A percentile compares a stretch with the other conserved stretches of the same genome.
phyloP scores from a whole-genome alignment of 37 sponge, comb jelly and placozoan genomes.

The Hormiphora californensis region DNA sequence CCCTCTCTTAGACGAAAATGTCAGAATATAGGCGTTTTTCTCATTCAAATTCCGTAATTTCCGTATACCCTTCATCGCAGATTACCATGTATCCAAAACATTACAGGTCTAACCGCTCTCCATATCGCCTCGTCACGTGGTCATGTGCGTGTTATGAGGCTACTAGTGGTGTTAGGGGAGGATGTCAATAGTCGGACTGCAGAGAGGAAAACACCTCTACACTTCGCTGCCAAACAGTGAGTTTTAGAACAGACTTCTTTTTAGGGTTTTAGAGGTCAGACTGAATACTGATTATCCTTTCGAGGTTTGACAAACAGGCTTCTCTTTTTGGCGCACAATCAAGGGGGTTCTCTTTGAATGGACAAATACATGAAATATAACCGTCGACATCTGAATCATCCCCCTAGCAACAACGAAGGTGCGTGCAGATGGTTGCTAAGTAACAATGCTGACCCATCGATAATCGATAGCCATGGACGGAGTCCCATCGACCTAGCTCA shows the following conservation, averaged over 20 bases:
- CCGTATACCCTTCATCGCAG: no score
- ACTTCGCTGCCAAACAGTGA: conserved; percentile 35
- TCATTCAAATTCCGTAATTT: no score
- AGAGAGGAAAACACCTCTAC: conserved; percentile 16
- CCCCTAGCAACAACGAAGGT: background rate
- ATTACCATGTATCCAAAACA: background rate
- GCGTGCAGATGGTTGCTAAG: conserved; percentile 52
- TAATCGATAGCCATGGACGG: background rate
- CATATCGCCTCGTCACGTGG: background rate
- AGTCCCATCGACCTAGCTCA: background rate
- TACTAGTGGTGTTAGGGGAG: conserved; percentile 35
- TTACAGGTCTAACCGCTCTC: conserved; percentile 1
- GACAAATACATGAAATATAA: background rate
- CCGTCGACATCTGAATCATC: background rate
- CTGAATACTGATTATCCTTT: no score
- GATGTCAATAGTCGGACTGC: background rate
- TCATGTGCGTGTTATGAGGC: conserved; percentile 1
- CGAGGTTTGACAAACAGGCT: no score
- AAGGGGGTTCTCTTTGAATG: background rate
- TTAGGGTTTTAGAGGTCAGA: no score
- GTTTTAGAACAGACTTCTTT: no score
- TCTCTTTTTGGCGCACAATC: background rate
- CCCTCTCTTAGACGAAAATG: no score
- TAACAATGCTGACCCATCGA: conserved; percentile 17
- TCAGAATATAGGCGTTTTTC: no score